Evolutionary conservation across 2,888 invertebrate genomes (phyloP), one percentile per base, ranked within the genome.

Genomic region (Hermaeophaga mercurialis): DNA sequence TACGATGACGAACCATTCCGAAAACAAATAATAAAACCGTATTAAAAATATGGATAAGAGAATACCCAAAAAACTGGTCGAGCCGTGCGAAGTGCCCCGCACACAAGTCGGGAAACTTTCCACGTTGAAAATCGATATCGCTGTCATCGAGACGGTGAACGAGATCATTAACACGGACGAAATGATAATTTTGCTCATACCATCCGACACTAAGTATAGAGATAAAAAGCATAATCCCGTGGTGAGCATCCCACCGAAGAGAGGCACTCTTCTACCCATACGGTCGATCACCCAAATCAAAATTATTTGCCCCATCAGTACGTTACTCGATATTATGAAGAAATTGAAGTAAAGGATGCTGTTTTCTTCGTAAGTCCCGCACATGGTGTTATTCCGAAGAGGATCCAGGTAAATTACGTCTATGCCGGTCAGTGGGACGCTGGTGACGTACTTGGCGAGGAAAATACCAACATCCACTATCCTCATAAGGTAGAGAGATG

Each of bases 31-130:
- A 41, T 56, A 62, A 33, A 44, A 58, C 49, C 52, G 54, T 7
- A 62, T 31, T 7, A 52, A 14, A 8, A 62, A 39, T 18, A 60
- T 39, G 7, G 57, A 54, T 15, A 53, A 11, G 14, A 60, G 3
- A 5, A 56, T 36, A 7, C 54, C 60, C 0, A 49, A 22, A 28
- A 66, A 56, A 45, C 54, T 65, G 9, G 62, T 56, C 0, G 66
- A 52, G 7, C 62, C 66, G 36, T 61, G 59, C 5, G 67, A 58
- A 1, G 67, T 66, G 4, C 65, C 63, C 14, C 69, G 65, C 26
- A 70, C 31, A 22, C 64, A 69, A 26, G 71, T 71, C 7, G 72
- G 71, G 52, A 62, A 71, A 0, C 58, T 47, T 56, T 72, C 72
- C 19, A 70, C 61, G 34, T 60, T 64, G 4, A 71, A 45, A 12